These are phyloP conservation scores for Otis tarda DNA, from an alignment of 2,113 vertebrate species.

Conservation along the genomic window DNA sequence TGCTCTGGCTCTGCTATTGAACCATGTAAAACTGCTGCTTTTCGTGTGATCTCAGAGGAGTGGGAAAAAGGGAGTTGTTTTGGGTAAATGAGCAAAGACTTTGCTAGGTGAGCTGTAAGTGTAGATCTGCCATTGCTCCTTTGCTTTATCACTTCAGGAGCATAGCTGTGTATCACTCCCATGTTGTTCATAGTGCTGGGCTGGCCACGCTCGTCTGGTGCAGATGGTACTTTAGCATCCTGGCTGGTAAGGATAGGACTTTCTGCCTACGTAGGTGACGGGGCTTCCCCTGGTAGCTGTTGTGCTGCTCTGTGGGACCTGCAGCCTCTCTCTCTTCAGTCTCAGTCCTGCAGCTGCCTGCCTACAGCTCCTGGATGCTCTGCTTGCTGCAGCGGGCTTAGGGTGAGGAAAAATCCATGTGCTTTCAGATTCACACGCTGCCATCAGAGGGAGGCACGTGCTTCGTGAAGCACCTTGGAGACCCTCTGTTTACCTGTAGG, in stretches of 20 bases:
- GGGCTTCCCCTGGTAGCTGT: background rate
- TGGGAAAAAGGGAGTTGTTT: background rate
- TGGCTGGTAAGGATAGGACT: background rate
- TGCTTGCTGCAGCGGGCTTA: background rate
- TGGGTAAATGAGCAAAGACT: background rate
- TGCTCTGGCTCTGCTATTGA: background rate
- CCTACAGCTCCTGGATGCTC: background rate
- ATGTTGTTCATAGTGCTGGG: background rate
- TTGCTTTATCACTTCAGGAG: background rate
- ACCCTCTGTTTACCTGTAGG: background rate
- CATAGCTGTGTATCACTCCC: background rate
- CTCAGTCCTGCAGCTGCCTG: background rate
- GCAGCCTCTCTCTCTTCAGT: background rate
- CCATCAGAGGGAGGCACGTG: rapidly evolving
- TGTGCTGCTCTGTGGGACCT: background rate
- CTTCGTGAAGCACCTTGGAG: background rate
- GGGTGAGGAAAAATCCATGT: rapidly evolving
- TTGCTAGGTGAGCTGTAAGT: background rate
- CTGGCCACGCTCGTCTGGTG: background rate
- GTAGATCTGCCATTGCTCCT: background rate
- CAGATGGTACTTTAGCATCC: background rate
- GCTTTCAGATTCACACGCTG: background rate
- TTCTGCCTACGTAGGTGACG: rapidly evolving
- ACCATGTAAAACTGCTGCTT: background rate
- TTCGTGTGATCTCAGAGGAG: background rate